Evolutionary conservation across 2,888 invertebrate genomes (phyloP).

Genomic region (Periphyllus acericola): DNA sequence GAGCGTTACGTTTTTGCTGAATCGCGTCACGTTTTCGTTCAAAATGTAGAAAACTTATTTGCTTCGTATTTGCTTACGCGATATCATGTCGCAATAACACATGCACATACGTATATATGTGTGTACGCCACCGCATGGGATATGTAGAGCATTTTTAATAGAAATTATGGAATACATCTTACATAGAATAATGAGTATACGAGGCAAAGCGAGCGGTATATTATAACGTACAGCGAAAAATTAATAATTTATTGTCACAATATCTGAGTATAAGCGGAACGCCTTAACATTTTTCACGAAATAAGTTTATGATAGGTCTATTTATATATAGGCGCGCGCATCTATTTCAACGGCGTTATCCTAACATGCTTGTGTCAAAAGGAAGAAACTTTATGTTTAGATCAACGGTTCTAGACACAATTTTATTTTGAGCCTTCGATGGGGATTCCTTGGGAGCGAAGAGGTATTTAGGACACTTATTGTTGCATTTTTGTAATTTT

Average conservation of each 20-base stretch:
- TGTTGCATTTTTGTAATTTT: too few species aligned
- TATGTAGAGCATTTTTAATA: conserved; percentile 39
- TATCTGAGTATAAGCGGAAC: neutral
- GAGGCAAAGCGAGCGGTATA: neutral
- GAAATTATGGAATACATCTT: conserved; percentile 30
- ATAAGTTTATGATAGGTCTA: neutral
- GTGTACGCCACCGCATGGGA: neutral
- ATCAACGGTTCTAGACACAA: too few species aligned
- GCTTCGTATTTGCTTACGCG: conserved; percentile 35
- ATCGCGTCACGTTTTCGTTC: conserved; percentile 48
- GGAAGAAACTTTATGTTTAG: too few species aligned
- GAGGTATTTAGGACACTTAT: too few species aligned
- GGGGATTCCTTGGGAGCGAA: too few species aligned
- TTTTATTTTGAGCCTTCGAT: too few species aligned
- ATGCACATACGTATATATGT: neutral
- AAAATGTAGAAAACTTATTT: conserved; percentile 48
- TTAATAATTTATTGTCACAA: conserved; percentile 18
- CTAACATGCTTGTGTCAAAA: too few species aligned
- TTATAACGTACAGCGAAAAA: neutral
- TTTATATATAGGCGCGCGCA: neutral
- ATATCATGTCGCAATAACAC: neutral
- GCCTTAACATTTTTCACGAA: neutral
- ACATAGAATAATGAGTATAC: conserved; percentile 19
- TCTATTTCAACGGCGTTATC: too few species aligned
- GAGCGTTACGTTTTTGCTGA: neutral